A percentile compares a stretch with the other conserved stretches of the same genome.
These are phyloP conservation scores for Anorthoa munda DNA, from an alignment of 2,888 invertebrate species.

Conservation along the genomic window DNA sequence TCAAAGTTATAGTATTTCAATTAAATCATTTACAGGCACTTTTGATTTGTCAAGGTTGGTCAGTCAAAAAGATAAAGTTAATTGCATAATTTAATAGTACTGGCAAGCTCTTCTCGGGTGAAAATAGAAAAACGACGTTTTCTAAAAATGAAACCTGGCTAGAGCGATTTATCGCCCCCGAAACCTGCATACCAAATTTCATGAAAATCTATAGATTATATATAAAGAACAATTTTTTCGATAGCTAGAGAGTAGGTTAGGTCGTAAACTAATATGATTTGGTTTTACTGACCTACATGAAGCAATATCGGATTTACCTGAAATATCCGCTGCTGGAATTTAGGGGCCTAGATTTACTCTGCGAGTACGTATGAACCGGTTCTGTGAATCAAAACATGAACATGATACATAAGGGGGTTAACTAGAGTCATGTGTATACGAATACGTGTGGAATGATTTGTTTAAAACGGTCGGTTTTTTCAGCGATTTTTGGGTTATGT, in stretches of 20 bases:
- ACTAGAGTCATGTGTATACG: neutral
- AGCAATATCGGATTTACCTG: conserved; percentile 39
- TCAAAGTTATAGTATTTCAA: no score
- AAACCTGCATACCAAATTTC: no score
- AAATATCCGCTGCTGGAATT: conserved; percentile 47
- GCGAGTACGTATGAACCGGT: neutral
- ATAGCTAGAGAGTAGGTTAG: neutral
- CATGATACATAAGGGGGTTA: neutral
- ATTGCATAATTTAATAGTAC: neutral
- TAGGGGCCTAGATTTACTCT: conserved; percentile 30
- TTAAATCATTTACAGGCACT: no score
- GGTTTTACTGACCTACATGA: conserved; percentile 35
- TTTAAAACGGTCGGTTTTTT: neutral
- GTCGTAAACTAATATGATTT: conserved; percentile 34
- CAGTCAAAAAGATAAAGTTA: no score
- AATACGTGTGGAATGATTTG: neutral
- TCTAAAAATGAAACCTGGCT: no score
- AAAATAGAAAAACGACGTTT: no score
- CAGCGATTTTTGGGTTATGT: neutral
- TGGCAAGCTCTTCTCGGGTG: no score
- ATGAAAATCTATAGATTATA: no score
- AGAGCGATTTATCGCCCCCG: no score
- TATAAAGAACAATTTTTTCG: conserved; percentile 5
- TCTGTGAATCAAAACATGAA: conserved; percentile 17
- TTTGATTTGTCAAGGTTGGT: no score